phyloP scores from a whole-genome alignment of 2,113 vertebrate genomes.

The Salvator merianae region DNA sequence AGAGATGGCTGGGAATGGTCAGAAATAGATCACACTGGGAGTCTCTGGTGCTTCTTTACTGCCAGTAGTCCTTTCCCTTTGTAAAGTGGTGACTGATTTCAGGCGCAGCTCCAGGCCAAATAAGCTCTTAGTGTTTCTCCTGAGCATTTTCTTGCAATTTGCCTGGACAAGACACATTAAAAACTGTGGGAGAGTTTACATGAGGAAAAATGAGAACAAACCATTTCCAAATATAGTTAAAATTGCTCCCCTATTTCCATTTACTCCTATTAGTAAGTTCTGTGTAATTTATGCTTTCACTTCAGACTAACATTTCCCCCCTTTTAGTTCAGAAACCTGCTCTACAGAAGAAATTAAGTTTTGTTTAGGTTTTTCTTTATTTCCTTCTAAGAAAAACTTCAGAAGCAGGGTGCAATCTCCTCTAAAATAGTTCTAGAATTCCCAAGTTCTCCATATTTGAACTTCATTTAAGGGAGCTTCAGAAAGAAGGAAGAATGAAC shows the following conservation, averaged over 20 bases:
- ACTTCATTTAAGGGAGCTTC: neutral
- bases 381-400: too few species aligned
- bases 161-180: neutral
- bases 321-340: neutral
- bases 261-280: neutral
- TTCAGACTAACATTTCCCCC: neutral
- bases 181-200: neutral
- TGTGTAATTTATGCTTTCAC: neutral
- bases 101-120: constrained; percentile 33
- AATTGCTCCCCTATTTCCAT: neutral
- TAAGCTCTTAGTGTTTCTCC: constrained; percentile 23
- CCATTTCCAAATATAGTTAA: constrained; percentile 9
- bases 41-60: constrained; percentile 18
- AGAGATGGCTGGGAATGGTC: neutral
- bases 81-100: constrained; percentile 42
- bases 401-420: too few species aligned
- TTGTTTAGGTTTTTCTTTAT: neutral
- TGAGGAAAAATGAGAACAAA: constrained; percentile 28
- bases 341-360: neutral
- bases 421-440: neutral
- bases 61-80: neutral
- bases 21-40: constrained; percentile 10
- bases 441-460: neutral
- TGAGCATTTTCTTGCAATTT: constrained; percentile 14
- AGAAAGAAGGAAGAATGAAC: neutral